A percentile compares a stretch with the other conserved stretches of the same genome.
Evolutionary conservation across 2,888 invertebrate species (phyloP).

Genomic region (Gandaritis pyraliata): DNA sequence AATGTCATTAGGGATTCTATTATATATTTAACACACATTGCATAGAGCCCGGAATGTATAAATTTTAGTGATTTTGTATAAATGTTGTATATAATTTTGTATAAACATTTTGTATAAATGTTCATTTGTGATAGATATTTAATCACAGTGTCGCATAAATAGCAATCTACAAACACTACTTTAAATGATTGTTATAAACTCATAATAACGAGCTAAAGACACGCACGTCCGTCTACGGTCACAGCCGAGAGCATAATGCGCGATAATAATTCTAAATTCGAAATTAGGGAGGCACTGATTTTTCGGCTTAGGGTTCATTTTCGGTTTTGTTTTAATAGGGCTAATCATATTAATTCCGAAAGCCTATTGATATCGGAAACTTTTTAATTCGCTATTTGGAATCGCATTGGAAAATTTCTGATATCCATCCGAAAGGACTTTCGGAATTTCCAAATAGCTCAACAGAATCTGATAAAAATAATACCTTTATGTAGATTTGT

Average conservation of each 20-base stretch:
- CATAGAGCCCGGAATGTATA: no score
- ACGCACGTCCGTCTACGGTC: constrained; percentile 58
- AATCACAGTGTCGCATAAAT: constrained; percentile 29
- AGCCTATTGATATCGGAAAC: no score
- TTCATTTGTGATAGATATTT: constrained; percentile 25
- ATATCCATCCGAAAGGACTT: no score
- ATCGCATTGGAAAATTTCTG: no score
- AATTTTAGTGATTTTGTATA: no score
- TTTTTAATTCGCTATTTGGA: no score
- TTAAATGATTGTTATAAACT: constrained; percentile 29
- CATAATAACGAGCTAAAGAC: constrained; percentile 58
- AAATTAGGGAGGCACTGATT: constrained; percentile 15
- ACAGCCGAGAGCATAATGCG: constrained; percentile 61
- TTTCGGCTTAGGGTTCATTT: constrained; percentile 14
- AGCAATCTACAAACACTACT: constrained; percentile 32
- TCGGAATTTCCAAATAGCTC: no score
- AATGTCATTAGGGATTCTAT: no score
- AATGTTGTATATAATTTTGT: no score
- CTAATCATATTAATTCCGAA: no score
- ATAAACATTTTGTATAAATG: constrained; percentile 19
- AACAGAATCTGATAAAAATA: background rate
- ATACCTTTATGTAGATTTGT: no score
- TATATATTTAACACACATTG: no score
- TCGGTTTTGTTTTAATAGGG: constrained; percentile 5
- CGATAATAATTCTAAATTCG: constrained; percentile 69